Percentiles rank a stretch among this genome's conserved stretches.
phyloP scores from a whole-genome alignment of 2,113 vertebrate genomes.

The Octodon degus region DNA sequence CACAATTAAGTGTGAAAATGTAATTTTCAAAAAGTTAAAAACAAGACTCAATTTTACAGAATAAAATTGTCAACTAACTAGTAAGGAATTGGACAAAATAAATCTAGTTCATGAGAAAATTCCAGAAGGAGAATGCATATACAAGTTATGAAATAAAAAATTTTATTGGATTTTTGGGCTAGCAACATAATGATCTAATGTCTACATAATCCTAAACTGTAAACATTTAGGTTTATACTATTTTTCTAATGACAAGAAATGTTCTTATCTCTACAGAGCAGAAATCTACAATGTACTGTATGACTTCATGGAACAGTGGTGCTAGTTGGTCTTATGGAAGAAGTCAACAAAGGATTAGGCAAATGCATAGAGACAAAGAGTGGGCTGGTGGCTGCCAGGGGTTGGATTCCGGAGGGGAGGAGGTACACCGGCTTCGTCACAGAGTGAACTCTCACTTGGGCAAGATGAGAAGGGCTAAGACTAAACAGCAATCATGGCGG shows the following conservation, averaged over 20 bases:
- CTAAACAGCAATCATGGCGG: accelerated
- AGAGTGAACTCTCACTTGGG: not conserved
- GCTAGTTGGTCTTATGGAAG: not conserved
- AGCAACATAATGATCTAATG: not conserved
- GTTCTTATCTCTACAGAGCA: not conserved
- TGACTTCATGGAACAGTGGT: not conserved
- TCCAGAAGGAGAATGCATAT: not conserved
- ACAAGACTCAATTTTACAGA: not conserved
- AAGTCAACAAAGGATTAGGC: not conserved
- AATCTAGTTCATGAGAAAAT: not conserved
- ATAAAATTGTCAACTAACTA: constrained; percentile 16
- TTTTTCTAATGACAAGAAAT: not conserved
- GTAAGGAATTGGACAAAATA: not conserved
- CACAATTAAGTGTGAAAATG: not conserved
- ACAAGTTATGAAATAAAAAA: not conserved
- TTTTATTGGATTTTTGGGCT: not conserved
- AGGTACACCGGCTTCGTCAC: accelerated
- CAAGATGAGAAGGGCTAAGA: too few species aligned
- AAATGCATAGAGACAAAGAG: not conserved
- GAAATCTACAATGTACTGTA: not conserved
- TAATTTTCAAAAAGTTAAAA: not conserved
- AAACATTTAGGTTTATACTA: not conserved
- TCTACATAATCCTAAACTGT: not conserved
- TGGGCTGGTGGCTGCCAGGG: not conserved
- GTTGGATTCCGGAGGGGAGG: not conserved